phyloP scores from a whole-genome alignment of 2,113 vertebrate species.

The Hydropotes inermis region DNA sequence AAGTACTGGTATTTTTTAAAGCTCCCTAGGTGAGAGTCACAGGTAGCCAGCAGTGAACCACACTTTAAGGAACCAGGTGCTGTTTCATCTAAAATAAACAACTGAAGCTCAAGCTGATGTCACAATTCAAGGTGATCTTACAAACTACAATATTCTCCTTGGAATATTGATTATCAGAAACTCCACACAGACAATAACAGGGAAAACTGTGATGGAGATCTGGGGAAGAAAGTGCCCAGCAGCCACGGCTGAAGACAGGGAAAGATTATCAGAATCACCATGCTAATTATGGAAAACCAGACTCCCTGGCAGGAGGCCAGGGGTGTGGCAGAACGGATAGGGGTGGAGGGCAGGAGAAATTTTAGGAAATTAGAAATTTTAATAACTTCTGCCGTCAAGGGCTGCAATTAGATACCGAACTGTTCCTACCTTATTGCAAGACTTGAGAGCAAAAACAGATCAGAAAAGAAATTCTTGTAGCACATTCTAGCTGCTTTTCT shows the following conservation, averaged over 20 bases:
- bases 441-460: constrained; percentile 59
- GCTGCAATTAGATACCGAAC: constrained; percentile 8
- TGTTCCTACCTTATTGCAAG: constrained; percentile 43
- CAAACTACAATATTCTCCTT: neutral
- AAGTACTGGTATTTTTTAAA: neutral
- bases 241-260: neutral
- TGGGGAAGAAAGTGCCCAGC: neutral
- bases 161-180: neutral
- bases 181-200: neutral
- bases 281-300: constrained; percentile 61
- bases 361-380: constrained; percentile 62
- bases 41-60: neutral
- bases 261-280: neutral
- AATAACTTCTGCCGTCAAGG: constrained; percentile 38
- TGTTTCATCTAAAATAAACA: neutral
- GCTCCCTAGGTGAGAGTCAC: neutral
- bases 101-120: neutral
- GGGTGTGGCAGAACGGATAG: constrained; percentile 12
- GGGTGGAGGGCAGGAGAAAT: constrained; percentile 46
- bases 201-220: neutral
- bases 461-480: neutral
- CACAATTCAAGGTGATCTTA: neutral
- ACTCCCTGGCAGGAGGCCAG: constrained; percentile 42
- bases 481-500: constrained; percentile 32
- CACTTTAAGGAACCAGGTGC: neutral